Conservation (phyloP, 2,113 vertebrate species). For the Lampris incognitus region DNA sequence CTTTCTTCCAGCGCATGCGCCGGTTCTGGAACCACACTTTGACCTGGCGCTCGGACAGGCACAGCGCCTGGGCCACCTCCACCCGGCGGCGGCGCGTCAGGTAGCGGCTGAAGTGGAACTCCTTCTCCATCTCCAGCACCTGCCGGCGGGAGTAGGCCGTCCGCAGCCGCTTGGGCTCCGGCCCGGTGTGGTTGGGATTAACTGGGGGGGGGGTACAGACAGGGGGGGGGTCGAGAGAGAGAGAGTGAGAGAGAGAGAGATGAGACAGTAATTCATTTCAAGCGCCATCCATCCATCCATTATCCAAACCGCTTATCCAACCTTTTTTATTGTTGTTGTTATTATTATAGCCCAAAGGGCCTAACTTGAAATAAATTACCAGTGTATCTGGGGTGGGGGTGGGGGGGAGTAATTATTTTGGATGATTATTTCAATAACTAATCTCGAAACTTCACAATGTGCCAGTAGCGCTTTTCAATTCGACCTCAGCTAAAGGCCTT, state of each 20-base stretch:
- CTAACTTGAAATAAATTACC: too few species aligned
- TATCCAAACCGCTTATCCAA: too few species aligned
- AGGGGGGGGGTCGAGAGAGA: neutral
- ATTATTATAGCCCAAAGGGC: too few species aligned
- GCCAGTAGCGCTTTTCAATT: constrained; percentile 37
- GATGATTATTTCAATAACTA: too few species aligned
- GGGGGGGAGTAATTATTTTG: too few species aligned
- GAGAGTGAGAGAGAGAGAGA: too few species aligned
- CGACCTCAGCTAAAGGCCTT: constrained; percentile 18
- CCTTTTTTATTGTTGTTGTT: too few species aligned
- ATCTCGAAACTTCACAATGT: neutral
- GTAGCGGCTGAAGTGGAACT: constrained; percentile 79
- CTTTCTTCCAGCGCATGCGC: constrained; percentile 81
- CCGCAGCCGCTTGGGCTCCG: constrained; percentile 74
- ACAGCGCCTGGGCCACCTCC: constrained; percentile 73
- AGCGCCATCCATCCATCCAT: too few species aligned
- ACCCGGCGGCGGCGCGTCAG: constrained; percentile 76
- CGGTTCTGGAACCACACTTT: constrained; percentile 82
- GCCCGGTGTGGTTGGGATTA: constrained; percentile 74
- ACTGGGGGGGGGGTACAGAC: constrained; percentile 38
- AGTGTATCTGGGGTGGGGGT: too few species aligned
- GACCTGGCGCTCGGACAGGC: constrained; percentile 74
- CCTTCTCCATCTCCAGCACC: constrained; percentile 79
- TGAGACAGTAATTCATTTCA: too few species aligned
- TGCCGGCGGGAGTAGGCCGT: constrained; percentile 80